Base-by-base conservation (phyloP, 2,113 vertebrate genomes). In the Rissa tridactyla region DNA sequence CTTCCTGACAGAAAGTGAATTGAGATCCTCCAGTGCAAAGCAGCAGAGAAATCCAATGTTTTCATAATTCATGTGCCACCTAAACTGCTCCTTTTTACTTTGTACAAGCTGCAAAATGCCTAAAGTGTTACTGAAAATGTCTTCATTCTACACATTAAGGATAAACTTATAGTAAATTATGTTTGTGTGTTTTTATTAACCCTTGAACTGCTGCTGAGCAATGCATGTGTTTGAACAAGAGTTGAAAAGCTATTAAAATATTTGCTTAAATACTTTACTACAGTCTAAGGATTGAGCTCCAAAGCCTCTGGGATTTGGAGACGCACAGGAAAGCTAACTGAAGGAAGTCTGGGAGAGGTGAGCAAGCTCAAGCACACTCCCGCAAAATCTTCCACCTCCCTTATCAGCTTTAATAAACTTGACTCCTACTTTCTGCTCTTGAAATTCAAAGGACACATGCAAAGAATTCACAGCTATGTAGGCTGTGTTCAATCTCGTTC, bases 241-340 rank as follows among this genome's bases (percentile, higher is more conserved):
- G 86, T 81, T 94, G 91, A 92, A 93, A 96, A 93, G 79, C 92
- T 88, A 96, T 80, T 96, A 94, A 96, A 96, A 94, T 94, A 92
- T 95, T 97, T 97, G 72, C 64, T 96, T 93, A 92, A 92, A 95
- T 86, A 62, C 51, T 92, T 91, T 88, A 76, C 69, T 80, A 68
- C 69, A 92, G 60, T 40, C 52, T 61, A 90, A 75, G 55, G 83
- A 90, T 38, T 89, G 90, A 93, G 62, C 51, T 84, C 92, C 65
- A 92, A 83, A 96, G 60, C 88, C 86, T 47, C 71, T 65, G 79
- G 88, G 95, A 91, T 95, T 94, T 96, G 42, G 25, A 95, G 65
- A 86, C 5, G 0, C 52, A 65, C 16, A 68, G 69, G 47, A 72
- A 92, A 94, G 38, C 47, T 92, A 88, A 83, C 76, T 86, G 72